Base-by-base conservation (phyloP, 2,888 invertebrate genomes). In the Drosophila parthenogenetica region DNA sequence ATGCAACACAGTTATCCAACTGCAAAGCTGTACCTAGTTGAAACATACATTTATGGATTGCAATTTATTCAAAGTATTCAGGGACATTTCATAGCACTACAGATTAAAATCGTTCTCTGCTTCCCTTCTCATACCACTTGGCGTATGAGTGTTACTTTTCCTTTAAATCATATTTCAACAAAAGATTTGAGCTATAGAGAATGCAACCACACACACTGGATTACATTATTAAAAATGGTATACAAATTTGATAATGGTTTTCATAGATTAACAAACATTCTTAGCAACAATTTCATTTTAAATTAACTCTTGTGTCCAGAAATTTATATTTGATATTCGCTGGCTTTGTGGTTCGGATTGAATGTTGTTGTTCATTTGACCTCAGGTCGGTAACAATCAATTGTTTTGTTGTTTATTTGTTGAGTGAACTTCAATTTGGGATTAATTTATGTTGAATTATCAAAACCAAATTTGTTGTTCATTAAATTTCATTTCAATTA, bases 401-500 rank as follows among this genome's bases (percentile, higher is more conserved):
- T 51, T 75, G 49, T 48, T 59, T 59, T 49, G 45, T 22, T 67
- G 58, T 58, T 51, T 68, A 57, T 60, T 54, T 66, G 43, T 29
- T 39, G 13, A 25, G 39, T 39, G 35, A 58, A 58, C 14, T 51
- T 35, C 51, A 70, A 77, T 72, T 55, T 54, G 79, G 57, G 63
- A 75, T 80, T 88, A 86, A 86, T 88, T 83, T 76, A 57, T 59
- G 75, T 66, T 76, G 45, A 80, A 86, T 88, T 83, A 86, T 86
- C 77, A 66, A 35, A 29, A 64, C 45, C 70, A 69, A 68, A 88
- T 84, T 80, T 86, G 88, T 71, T 88, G 81, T 84, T 84, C 76
- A 84, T 84, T 84, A 84, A 84, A 84, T 84, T 86, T 78, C 69
- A 88, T 83, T 88, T 80, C 77, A 77, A 83, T 85, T 83, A 68